A percentile compares a stretch with the other conserved stretches of the same genome.
These are phyloP conservation scores for Aleiodes testaceus DNA, from an alignment of 2,888 invertebrate species.

Conservation along the genomic window DNA sequence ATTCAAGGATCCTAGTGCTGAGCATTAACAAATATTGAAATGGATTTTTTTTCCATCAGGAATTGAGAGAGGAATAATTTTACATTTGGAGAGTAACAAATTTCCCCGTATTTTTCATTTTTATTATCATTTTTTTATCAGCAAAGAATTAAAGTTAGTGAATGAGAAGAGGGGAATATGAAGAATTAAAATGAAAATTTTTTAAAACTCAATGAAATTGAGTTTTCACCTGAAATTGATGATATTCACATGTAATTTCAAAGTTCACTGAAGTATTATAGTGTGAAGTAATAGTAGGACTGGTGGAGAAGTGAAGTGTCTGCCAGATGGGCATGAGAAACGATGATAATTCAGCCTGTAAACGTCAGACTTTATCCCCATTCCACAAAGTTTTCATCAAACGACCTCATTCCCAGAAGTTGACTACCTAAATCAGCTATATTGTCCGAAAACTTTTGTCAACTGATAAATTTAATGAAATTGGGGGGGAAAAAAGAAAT, in stretches of 20 bases:
- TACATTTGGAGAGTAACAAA: too few species aligned
- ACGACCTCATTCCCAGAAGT: slow-evolving; percentile 10
- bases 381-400: slow-evolving; percentile 1
- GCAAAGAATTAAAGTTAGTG: not conserved
- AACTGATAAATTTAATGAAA: too few species aligned
- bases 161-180: not conserved
- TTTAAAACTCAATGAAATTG: not conserved
- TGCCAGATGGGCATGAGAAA: slow-evolving; percentile 4
- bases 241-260: not conserved
- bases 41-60: too few species aligned
- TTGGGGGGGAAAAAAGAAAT: too few species aligned
- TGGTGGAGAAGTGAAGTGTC: not conserved
- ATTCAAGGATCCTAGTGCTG: too few species aligned
- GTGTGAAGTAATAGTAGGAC: not conserved
- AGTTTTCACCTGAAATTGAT: not conserved
- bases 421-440: slow-evolving; percentile 1
- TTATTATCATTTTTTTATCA: not conserved
- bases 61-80: too few species aligned
- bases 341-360: slow-evolving; percentile 27
- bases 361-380: slow-evolving; percentile 4
- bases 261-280: not conserved
- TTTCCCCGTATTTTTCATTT: not conserved
- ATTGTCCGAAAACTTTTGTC: too few species aligned
- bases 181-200: not conserved
- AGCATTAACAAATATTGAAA: too few species aligned